Conservation (phyloP, 2,113 vertebrate species). For the Gadus macrocephalus region DNA sequence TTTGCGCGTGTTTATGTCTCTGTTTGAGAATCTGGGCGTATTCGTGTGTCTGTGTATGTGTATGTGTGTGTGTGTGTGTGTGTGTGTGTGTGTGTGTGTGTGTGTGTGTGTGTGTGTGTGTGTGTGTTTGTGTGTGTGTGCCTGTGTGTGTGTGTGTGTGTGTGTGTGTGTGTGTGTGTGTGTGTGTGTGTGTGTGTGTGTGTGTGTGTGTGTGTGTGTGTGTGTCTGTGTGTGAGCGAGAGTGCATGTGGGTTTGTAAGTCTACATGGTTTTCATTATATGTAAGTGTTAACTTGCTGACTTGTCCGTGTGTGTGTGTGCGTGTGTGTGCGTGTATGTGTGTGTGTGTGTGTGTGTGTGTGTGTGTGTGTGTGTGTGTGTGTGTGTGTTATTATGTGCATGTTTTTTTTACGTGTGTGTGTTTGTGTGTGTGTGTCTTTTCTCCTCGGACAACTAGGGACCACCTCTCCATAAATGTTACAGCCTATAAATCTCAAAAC, state of each 20-base stretch:
- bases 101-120: background rate
- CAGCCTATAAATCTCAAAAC: conserved; percentile 51
- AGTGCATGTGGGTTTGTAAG: background rate
- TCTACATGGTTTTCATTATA: no score
- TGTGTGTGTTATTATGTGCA: background rate
- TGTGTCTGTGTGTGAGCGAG: background rate
- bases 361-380: background rate
- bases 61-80: background rate
- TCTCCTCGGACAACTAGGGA: conserved; percentile 39
- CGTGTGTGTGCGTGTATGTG: no score
- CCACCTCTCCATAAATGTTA: conserved; percentile 53
- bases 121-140: background rate
- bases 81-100: background rate
- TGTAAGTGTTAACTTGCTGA: no score
- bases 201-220: conserved; percentile 32
- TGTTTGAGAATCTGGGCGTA: background rate
- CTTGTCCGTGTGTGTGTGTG: no score
- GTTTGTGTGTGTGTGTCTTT: conserved; percentile 36
- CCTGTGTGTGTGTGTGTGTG: background rate
- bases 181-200: conserved; percentile 33
- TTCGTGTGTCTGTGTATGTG: background rate
- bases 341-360: no score
- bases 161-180: conserved; percentile 4
- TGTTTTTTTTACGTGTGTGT: background rate
- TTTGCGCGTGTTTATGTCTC: no score